A percentile compares a stretch with the other conserved stretches of the same genome.
These are phyloP conservation scores for Phacellophora camtschatica DNA, from an alignment of 30 jellyfish, hydroid and myxozoan genomes.

Conservation along the genomic window DNA sequence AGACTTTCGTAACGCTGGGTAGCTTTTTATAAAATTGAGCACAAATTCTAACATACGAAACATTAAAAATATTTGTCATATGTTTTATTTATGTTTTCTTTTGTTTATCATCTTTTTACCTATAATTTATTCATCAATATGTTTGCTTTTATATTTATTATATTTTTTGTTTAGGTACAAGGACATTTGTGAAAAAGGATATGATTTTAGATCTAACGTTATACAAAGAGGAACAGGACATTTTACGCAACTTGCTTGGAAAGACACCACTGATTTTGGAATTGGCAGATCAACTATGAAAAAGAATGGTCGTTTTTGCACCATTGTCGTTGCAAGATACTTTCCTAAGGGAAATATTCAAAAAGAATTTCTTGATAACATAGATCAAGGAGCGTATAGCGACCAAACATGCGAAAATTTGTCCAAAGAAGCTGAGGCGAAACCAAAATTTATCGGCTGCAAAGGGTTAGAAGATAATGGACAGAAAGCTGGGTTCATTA, in stretches of 20 bases:
- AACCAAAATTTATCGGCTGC: conserved; percentile 1
- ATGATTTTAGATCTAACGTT: conserved; percentile 73
- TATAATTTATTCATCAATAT: no score
- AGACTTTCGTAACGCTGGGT: no score
- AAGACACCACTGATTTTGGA: conserved; percentile 74
- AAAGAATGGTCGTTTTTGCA: conserved; percentile 85
- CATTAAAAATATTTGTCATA: no score
- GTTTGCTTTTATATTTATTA: neutral
- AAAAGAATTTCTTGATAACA: conserved; percentile 56
- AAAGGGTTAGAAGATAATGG: neutral
- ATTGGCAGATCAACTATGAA: conserved; percentile 83
- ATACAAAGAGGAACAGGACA: conserved; percentile 80
- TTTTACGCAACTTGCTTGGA: conserved; percentile 91
- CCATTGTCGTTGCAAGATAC: conserved; percentile 87
- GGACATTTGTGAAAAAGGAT: conserved; percentile 92
- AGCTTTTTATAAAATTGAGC: no score
- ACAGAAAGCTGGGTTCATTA: neutral
- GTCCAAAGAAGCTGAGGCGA: conserved; percentile 2
- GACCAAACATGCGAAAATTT: conserved; percentile 71
- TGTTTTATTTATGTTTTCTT: no score
- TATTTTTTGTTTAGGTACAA: conserved; percentile 66
- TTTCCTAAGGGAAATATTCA: conserved; percentile 81
- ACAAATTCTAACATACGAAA: no score
- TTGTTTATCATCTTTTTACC: no score
- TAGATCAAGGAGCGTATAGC: conserved; percentile 71